Evolutionary conservation across 1,140 invertebrate species (phyloP).

Genomic region (Sipha flava): DNA sequence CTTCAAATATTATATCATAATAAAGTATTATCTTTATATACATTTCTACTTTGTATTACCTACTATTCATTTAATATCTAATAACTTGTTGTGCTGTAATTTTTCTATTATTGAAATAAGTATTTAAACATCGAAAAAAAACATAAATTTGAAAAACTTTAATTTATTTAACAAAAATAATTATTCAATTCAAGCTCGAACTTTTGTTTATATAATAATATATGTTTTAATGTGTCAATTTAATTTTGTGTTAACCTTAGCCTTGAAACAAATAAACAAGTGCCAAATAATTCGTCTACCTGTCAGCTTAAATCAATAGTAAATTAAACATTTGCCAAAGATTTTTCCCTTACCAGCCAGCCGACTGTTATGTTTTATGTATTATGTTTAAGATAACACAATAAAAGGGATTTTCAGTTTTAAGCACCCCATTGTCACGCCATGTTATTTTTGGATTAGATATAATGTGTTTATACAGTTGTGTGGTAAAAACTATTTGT

Average conservation of each 20-base stretch:
- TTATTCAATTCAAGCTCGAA: too few species aligned
- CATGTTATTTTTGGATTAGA: slow-evolving; percentile 11
- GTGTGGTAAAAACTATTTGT: not conserved
- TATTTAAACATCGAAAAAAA: too few species aligned
- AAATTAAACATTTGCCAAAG: not conserved
- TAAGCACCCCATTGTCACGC: not conserved
- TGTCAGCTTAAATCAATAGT: not conserved
- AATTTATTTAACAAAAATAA: not conserved
- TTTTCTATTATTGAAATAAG: too few species aligned
- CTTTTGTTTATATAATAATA: too few species aligned
- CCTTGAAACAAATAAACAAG: not conserved
- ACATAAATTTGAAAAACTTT: not conserved
- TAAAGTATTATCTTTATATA: too few species aligned
- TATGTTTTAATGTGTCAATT: not conserved
- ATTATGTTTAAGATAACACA: not conserved
- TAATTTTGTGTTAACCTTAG: not conserved
- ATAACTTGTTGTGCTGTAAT: too few species aligned
- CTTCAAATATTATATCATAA: too few species aligned
- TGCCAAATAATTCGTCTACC: not conserved
- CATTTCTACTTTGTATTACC: too few species aligned
- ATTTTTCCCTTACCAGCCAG: not conserved
- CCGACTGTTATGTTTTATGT: not conserved
- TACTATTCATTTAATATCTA: too few species aligned
- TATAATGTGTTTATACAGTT: slow-evolving; percentile 1
- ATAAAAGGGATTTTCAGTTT: not conserved